Evolutionary conservation across 2,113 vertebrate species (phyloP).

Genomic region (Suricata suricatta): DNA sequence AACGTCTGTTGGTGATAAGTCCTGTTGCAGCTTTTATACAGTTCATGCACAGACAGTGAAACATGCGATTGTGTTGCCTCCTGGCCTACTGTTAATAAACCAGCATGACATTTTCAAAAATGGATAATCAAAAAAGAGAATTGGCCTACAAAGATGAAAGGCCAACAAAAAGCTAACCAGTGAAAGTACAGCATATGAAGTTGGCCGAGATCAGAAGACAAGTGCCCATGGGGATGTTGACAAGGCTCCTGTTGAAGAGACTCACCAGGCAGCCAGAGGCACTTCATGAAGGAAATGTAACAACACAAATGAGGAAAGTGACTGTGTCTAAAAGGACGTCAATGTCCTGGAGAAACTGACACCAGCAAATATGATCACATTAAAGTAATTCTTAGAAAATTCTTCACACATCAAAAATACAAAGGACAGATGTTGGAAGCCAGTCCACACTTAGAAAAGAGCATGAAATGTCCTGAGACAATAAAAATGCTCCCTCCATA

Average conservation of each 20-base stretch:
- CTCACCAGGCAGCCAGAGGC: background rate
- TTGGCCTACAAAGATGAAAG: background rate
- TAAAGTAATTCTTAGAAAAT: background rate
- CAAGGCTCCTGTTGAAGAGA: background rate
- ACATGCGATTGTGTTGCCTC: background rate
- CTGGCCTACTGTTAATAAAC: background rate
- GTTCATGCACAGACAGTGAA: background rate
- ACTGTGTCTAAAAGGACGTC: background rate
- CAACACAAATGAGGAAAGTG: background rate
- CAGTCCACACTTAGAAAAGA: background rate
- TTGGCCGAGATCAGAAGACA: background rate
- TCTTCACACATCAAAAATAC: background rate
- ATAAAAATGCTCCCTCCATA: background rate
- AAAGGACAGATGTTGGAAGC: background rate
- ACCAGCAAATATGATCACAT: background rate
- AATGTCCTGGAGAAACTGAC: background rate
- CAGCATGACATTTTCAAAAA: background rate
- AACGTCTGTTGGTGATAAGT: background rate
- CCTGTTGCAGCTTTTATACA: background rate
- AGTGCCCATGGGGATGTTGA: background rate
- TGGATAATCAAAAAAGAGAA: background rate
- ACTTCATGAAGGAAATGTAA: background rate
- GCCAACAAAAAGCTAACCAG: background rate
- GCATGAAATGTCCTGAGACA: background rate
- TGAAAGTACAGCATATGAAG: background rate